Conservation (phyloP, 2,797 vertebrate genomes). For the Liparis tanakae region DNA sequence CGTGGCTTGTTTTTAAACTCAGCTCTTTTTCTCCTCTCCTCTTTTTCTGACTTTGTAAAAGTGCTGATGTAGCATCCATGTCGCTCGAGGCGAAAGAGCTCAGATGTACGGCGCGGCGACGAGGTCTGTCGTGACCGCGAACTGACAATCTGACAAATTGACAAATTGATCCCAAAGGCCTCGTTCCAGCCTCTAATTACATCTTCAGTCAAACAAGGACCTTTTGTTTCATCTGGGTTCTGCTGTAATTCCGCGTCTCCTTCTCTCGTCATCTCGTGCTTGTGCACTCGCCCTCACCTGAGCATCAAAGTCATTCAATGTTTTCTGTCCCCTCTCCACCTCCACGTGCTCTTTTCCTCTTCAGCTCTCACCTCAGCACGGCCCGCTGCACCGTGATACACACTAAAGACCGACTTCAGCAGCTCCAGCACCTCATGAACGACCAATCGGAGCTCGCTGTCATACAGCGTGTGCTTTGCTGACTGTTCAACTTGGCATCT, state of each 20-base stretch:
- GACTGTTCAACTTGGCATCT: conserved; percentile 58
- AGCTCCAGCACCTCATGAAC: conserved; percentile 65
- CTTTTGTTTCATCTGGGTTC: conserved; percentile 48
- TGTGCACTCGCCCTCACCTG: conserved; percentile 22
- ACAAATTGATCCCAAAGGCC: conserved; percentile 63
- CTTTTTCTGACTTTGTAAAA: conserved; percentile 60
- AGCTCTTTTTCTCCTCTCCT: conserved; percentile 29
- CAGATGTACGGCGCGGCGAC: conserved; percentile 42
- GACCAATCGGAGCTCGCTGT: conserved; percentile 68
- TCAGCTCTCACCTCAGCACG: conserved; percentile 42
- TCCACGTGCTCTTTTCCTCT: conserved; percentile 43
- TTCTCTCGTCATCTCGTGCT: conserved; percentile 33
- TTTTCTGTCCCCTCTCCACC: conserved; percentile 32
- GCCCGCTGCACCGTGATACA: conserved; percentile 73
- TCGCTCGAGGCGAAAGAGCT: conserved; percentile 51
- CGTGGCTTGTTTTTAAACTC: conserved; percentile 60
- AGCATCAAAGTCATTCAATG: conserved; percentile 65
- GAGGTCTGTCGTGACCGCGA: conserved; percentile 45
- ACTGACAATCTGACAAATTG: conserved; percentile 74
- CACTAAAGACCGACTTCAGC: conserved; percentile 73
- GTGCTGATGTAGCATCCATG: conserved; percentile 67
- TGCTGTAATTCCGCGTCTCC: conserved; percentile 34
- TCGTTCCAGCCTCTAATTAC: conserved; percentile 52
- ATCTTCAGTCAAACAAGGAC: conserved; percentile 35
- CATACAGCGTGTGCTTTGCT: conserved; percentile 63